These are phyloP conservation scores for Lucilia cuprina DNA, from an alignment of 1,140 invertebrate genomes.

Conservation along the genomic window DNA sequence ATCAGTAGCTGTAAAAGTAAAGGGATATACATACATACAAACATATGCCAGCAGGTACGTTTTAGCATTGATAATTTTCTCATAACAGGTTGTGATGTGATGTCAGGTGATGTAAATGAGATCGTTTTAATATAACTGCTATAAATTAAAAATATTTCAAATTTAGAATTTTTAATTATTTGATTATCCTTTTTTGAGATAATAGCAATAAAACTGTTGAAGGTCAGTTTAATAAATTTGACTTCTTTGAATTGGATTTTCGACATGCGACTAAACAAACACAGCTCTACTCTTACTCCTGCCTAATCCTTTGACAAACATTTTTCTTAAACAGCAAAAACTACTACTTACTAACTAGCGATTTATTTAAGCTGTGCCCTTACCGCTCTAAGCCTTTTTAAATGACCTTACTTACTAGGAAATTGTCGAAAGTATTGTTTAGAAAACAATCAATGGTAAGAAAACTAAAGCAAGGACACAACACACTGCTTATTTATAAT, in stretches of 20 bases:
- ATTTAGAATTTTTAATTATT: too few species aligned
- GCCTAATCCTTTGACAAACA: not conserved
- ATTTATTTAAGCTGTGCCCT: not conserved
- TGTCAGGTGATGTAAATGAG: constrained; percentile 14
- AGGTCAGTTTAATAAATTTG: not conserved
- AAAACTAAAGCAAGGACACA: constrained; percentile 10
- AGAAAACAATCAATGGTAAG: not conserved
- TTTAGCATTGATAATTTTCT: not conserved
- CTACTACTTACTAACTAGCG: not conserved
- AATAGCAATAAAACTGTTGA: not conserved
- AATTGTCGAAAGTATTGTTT: not conserved
- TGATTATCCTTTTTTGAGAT: too few species aligned
- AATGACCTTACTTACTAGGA: not conserved
- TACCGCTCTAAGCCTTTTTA: not conserved
- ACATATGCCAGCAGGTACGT: not conserved
- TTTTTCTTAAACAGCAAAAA: not conserved
- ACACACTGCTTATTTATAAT: not conserved
- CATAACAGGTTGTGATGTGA: constrained; percentile 23
- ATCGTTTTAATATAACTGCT: not conserved
- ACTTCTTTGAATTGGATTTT: not conserved
- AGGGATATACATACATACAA: not conserved
- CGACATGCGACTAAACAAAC: not conserved
- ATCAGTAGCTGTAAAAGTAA: not conserved
- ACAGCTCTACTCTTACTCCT: not conserved
- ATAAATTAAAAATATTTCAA: not conserved